These are phyloP conservation scores for Zalophus californianus DNA, from an alignment of 2,797 vertebrate genomes.

Conservation along the genomic window DNA sequence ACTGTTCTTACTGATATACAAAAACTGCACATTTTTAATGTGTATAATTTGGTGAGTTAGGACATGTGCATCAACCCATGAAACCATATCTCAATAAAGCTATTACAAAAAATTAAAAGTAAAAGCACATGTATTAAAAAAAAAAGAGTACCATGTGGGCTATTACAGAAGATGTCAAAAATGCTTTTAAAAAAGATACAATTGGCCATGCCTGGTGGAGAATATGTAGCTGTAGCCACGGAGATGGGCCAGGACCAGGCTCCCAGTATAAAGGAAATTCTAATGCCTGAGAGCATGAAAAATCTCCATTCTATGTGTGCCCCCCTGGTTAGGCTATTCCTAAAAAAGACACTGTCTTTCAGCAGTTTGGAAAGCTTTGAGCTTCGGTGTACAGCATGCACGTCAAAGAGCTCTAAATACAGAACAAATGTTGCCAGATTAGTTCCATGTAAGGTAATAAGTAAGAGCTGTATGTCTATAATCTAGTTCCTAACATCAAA, in stretches of 20 bases:
- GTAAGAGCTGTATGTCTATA: not conserved
- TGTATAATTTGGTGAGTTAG: not conserved
- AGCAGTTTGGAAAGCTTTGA: not conserved
- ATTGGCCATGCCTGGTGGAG: not conserved
- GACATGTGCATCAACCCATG: not conserved
- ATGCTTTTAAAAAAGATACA: not conserved
- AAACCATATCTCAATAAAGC: not conserved
- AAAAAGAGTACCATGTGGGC: not conserved
- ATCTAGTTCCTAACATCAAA: not conserved
- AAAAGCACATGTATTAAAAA: not conserved
- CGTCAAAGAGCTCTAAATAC: not conserved
- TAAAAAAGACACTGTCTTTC: not conserved
- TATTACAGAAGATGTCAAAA: not conserved
- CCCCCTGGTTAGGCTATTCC: too few species aligned
- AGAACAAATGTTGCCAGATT: not conserved
- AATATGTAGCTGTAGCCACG: not conserved
- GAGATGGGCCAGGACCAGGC: not conserved
- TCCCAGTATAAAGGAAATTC: not conserved
- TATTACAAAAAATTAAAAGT: not conserved
- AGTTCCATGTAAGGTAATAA: not conserved
- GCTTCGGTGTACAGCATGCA: not conserved
- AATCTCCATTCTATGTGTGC: not conserved
- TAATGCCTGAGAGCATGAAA: not conserved
- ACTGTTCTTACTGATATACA: not conserved
- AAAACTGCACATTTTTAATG: not conserved